Evolutionary conservation across 64 coral and sea anemone species (phyloP), one percentile per base, ranked within the genome.

Genomic region (Porites lutea): DNA sequence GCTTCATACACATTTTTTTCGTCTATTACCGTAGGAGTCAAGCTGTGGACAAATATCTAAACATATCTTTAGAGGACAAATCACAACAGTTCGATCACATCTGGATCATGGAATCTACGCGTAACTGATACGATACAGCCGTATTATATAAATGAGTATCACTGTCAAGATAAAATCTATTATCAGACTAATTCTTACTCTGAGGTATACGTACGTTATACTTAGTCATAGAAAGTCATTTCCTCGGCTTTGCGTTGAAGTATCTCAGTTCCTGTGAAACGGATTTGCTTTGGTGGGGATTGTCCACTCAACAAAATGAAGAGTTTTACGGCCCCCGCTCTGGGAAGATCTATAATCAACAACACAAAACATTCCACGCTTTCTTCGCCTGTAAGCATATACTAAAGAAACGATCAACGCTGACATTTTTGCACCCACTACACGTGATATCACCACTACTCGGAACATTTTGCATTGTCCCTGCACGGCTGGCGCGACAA

Each of bases 371-470:
- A 61, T 80, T 80, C 78, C 75, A 13, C 54, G 51, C 75, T 78
- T 78, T 78, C 75, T 78, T 80, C 78, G 55, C 78, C 20, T 60
- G 78, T 80, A 60, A 80, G 78, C 22, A 80, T 59, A 80, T 80
- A 80, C 55, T 60, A 14, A 11, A 20, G 52, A 74, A 48, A 74
- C 52, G 50, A 55, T 53, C 49, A 58, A 55, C 50, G 50, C 51
- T 78, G 54, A 57, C 2, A 78, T 16, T 19, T 18, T 18, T 65
- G 62, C 18, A 19, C 13, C 13, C 18, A 19, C 18, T 18, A 18
- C 13, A 15, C 16, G 62, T 65, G 62, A 19, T 65, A 4, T 65
- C 13, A 65, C 62, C 18, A 13, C 13, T 16, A 65, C 27, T 19
- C 18, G 62, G 62, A 65, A 65, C 62, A 16, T 19, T 4, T 65